Conservation (phyloP, 1,140 invertebrate species). For the Drosophila equinoxialis region DNA sequence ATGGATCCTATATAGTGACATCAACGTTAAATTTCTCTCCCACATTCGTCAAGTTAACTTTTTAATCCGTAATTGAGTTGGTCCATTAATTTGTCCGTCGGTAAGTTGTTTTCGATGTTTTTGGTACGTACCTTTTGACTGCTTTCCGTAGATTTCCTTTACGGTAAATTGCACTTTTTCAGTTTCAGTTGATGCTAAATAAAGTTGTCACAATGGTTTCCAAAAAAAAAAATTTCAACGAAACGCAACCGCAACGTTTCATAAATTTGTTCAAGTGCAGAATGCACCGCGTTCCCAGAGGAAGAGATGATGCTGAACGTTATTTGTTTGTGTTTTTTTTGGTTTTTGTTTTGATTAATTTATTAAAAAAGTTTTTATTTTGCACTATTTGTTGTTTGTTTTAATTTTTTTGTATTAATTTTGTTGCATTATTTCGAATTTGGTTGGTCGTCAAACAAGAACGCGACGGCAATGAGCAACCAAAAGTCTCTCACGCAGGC, state of each 20-base stretch:
- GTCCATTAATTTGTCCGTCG: not conserved
- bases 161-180: not conserved
- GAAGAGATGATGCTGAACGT: not conserved
- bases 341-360: not conserved
- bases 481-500: conserved; percentile 2
- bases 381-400: not conserved
- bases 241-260: not conserved
- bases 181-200: not conserved
- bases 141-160: not conserved
- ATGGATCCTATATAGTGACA: too few species aligned
- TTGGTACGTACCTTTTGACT: not conserved
- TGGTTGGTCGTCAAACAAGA: not conserved
- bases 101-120: not conserved
- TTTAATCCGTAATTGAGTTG: too few species aligned
- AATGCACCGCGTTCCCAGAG: not conserved
- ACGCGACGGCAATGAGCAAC: conserved; percentile 1
- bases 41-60: too few species aligned
- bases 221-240: not conserved
- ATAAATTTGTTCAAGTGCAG: not conserved
- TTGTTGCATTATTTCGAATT: conserved; percentile 9
- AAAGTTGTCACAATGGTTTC: not conserved
- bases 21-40: too few species aligned
- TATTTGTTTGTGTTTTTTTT: not conserved
- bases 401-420: not conserved
- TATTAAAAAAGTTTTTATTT: conserved; percentile 4